A percentile compares a stretch with the other conserved stretches of the same genome.
Evolutionary conservation across 1,140 invertebrate genomes (phyloP).

Genomic region (Heliconius himera): DNA sequence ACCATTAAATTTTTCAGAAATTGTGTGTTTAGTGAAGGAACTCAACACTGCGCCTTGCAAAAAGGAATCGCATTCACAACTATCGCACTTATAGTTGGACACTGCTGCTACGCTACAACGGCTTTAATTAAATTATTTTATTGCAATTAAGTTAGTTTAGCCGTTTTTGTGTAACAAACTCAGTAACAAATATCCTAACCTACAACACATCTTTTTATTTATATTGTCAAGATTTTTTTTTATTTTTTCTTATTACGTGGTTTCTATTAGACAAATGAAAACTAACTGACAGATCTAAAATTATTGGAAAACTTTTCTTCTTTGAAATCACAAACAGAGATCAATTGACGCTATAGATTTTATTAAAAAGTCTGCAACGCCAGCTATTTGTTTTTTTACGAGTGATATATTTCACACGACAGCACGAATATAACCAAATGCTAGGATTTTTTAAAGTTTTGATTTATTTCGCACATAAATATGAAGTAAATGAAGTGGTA

Average conservation of each 20-base stretch:
- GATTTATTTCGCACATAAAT: neutral
- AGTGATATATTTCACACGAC: constrained; percentile 2
- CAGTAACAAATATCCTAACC: neutral
- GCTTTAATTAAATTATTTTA: too few relatives aligned
- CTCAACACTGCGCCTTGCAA: too few relatives aligned
- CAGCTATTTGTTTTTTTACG: neutral
- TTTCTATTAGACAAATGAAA: neutral
- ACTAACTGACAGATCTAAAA: neutral
- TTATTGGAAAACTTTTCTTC: neutral
- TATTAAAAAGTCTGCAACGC: constrained; percentile 9
- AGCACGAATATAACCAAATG: neutral
- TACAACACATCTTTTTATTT: neutral
- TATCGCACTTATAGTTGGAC: too few relatives aligned
- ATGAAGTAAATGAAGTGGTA: neutral
- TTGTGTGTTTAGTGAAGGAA: too few relatives aligned
- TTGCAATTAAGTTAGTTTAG: too few relatives aligned
- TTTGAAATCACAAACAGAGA: neutral
- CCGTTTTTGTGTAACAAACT: too few relatives aligned
- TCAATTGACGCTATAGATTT: constrained; percentile 1
- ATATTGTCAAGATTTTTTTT: neutral
- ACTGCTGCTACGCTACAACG: too few relatives aligned
- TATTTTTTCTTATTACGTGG: neutral
- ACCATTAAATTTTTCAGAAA: too few relatives aligned
- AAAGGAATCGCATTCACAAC: too few relatives aligned
- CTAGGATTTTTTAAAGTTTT: neutral